Base-by-base conservation (phyloP, 53 echinoderm and acorn worm species). In the Patiria pectinifera region DNA sequence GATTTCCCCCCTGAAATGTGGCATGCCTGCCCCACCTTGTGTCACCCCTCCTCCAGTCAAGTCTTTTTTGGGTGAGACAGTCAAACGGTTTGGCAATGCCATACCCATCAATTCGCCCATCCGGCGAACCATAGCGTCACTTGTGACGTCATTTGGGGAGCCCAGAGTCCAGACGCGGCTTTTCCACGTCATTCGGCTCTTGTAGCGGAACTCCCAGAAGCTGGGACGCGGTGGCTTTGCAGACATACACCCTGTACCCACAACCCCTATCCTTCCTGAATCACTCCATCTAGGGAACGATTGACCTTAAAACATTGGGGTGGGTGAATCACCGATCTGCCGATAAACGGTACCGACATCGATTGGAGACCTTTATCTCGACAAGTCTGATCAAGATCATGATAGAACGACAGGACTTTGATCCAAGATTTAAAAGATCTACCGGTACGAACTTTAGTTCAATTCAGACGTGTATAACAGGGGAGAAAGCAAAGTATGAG, bases 181-280 rank as follows among this genome's bases (percentile, higher is more conserved):
- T 45, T 16, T 63, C 21, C 47, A 90, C 90, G 90, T 90, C 90
- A 90, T 81, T 90, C 61, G 7, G 60, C 61, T 7, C 83, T 6
- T 4, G 23, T 12, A 83, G 45, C 84, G 62, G 66, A 84, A 84
- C 62, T 63, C 45, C 18, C 18, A 25, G 44, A 35, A 44, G n/a
- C 84, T 16, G 58, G 49, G 48, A 21, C 62, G 10, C 66, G 5
- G 45, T 66, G 15, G 60, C 45, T 81, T 13, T 22, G 80, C 81
- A 45, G 69, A 82, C 80, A 78, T 61, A 9, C 89, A 60, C 47
- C 14, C 43, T 79, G 62, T 78, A 63, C 62, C 66, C 25, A 80
- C 90, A 90, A 22, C 69, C 80, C 53, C 82, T 81, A 90, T 81
- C 90, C 59, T 90, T 90, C 90, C 90, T 90, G 80, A 3, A 63